Evolutionary conservation across 2,797 vertebrate species (phyloP).

Genomic region (Phyllotis vaccarum): DNA sequence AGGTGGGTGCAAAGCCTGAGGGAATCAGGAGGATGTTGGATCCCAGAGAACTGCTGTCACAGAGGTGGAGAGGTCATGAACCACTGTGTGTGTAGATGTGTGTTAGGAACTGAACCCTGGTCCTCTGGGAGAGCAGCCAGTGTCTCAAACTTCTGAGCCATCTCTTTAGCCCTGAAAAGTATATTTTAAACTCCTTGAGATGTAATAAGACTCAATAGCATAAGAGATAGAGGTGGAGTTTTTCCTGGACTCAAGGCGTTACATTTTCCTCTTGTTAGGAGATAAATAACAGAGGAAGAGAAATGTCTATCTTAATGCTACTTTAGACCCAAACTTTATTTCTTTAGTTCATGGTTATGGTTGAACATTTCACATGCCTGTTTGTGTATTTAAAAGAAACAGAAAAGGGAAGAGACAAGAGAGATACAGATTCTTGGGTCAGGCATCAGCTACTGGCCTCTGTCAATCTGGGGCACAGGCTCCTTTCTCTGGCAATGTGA

Average conservation of each 20-base stretch:
- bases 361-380: background rate
- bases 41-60: background rate
- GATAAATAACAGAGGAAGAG: background rate
- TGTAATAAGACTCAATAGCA: background rate
- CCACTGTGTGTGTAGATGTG: background rate
- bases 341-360: background rate
- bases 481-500: background rate
- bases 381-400: background rate
- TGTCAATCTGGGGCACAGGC: background rate
- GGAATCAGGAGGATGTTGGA: background rate
- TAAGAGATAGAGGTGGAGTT: background rate
- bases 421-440: background rate
- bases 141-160: background rate
- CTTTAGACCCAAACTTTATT: background rate
- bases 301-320: background rate
- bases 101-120: background rate
- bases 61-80: background rate
- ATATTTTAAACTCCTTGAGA: background rate
- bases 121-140: background rate
- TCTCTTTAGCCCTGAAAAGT: background rate
- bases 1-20: background rate
- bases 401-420: too few species aligned
- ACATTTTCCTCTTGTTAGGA: background rate
- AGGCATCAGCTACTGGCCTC: background rate
- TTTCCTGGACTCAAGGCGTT: background rate